Evolutionary conservation across 2,113 vertebrate species (phyloP), one percentile per base, ranked within the genome.

Genomic region (Erpornis zantholeuca): DNA sequence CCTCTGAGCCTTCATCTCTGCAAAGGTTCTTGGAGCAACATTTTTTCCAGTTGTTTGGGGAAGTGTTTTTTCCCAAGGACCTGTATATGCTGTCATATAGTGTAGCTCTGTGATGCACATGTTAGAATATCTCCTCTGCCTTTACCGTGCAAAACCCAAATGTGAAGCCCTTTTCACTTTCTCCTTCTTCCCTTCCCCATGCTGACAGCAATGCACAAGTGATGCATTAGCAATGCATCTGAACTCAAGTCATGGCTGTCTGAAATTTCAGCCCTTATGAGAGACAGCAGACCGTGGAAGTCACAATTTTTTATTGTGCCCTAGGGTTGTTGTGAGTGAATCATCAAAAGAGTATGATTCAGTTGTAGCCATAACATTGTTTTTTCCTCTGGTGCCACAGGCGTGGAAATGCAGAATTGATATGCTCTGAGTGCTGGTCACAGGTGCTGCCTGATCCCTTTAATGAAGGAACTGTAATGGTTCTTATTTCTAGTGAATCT

Each of bases 301-400:
- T 68, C 71, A 81, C 79, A 29, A 49, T 72, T 91, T 87, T 94
- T 96, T 93, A 91, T 89, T 95, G 70, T 80, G 75, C 92, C 88
- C 93, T 93, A 44, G 52, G 93, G 93, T 87, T 80, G 84, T 87
- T 93, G 90, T 10, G 17, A 94, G 75, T 87, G 82, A 94, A 92
- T 96, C 95, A 93, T 95, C 85, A 88, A 59, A 92, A 94, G 23
- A 59, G 54, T 83, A 76, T 88, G 89, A 92, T 89, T 95, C 94
- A 76, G 40, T 82, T 92, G 94, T 79, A 93, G 75, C 69, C 57
- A 45, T 93, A 84, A 82, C 2, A 1, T 84, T 75, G 76, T 86
- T 92, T 97, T 82, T 76, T 82, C 49, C 68, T 79, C 63, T 82
- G 77, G 70, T 92, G 86, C 89, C 77, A 72, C 4, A 3, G 91